A percentile compares a stretch with the other conserved stretches of the same genome.
Conservation (phyloP, 2,888 invertebrate species). For the Epinotia nisella region DNA sequence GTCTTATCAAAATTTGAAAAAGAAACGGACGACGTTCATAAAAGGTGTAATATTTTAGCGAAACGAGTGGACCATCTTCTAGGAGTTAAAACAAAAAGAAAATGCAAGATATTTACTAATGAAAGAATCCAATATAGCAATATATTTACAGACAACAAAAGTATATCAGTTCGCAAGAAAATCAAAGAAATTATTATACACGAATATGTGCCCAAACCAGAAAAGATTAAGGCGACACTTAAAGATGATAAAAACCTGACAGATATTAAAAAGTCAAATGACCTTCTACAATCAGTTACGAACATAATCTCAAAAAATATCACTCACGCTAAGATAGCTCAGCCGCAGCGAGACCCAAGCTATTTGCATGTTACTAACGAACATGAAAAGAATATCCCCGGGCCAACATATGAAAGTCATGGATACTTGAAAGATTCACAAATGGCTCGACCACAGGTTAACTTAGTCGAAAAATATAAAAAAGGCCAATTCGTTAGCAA, state of each 20-base stretch:
- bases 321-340: background rate
- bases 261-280: conserved; percentile 61
- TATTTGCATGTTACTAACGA: background rate
- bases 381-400: conserved; percentile 37
- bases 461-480: conserved; percentile 35
- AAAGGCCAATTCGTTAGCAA: conserved; percentile 54
- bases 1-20: conserved; percentile 51
- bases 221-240: conserved; percentile 3
- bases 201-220: conserved; percentile 47
- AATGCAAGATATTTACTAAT: conserved; percentile 47
- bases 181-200: conserved; percentile 52
- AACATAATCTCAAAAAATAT: conserved; percentile 21
- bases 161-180: conserved; percentile 48
- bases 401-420: conserved; percentile 64
- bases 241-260: conserved; percentile 38
- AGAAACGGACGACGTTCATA: conserved; percentile 51
- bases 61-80: conserved; percentile 48
- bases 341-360: background rate
- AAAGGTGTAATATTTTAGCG: conserved; percentile 51
- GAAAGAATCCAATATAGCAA: conserved; percentile 50
- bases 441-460: conserved; percentile 15
- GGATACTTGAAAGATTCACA: conserved; percentile 48
- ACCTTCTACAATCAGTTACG: conserved; percentile 65
- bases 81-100: conserved; percentile 46
- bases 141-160: conserved; percentile 48